Evolutionary conservation across 2,888 invertebrate genomes (phyloP), one percentile per base, ranked within the genome.

Genomic region (Campoletis raptor): DNA sequence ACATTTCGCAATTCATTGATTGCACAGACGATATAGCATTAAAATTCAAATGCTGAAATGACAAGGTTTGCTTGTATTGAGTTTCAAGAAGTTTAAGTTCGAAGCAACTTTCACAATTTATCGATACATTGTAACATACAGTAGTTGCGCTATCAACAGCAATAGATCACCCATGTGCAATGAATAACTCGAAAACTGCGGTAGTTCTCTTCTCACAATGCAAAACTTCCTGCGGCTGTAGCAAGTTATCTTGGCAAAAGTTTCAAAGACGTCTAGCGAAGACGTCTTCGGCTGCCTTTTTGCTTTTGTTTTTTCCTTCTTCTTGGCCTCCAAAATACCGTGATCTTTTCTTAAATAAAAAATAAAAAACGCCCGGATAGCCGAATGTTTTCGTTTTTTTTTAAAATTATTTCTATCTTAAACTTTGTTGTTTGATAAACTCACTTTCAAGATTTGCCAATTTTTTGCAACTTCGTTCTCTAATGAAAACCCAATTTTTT

Each of bases 151-250:
- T 85, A 85, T 85, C 85, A 85, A 85, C 80, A 85, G 85, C 81
- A 64, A 85, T 85, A 85, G 76, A 85, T 85, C 85, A 85, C 81
- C 67, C 76, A 64, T 66, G 85, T 42, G 48, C 85, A 70, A 76
- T 80, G 81, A 81, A 85, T 85, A 85, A 85, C 85, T 85, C 81
- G 76, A 57, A 70, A 81, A 81, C 52, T 70, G 76, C 70, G 85
- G 24, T 85, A 76, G 81, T 74, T 76, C 76, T 66, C 48, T 66
- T 66, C 80, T 70, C 61, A 81, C 80, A 81, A 85, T 81, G 85
- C 80, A 76, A 85, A 85, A 84, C 80, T 80, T 74, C 45, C 80
- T 70, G 69, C 64, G 30, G 30, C 61, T 18, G 80, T 78, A 67
- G 45, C 30, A 42, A 64, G 81, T 76, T 85, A 85, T 85, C 85